Base-by-base conservation (phyloP, 2,797 vertebrate genomes). In the Poliocrania exsul region DNA sequence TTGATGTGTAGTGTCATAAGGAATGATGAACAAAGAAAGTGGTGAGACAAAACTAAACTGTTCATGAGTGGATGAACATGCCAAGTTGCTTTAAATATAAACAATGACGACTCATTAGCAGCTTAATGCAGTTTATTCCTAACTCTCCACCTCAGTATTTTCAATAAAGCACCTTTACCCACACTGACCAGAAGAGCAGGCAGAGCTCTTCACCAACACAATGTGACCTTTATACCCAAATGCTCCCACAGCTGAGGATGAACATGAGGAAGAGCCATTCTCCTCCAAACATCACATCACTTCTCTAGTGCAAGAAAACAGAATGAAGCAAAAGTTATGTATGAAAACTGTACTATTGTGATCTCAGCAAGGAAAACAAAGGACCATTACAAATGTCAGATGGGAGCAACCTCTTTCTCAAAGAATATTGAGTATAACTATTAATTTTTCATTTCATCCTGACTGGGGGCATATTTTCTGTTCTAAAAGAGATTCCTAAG, bases 101-200 rank as follows among this genome's bases (percentile, higher is more conserved):
- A 50, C n/a, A 70, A 44, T 42, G 42, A 56, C 16, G 89, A 69
- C 23, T 92, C 72, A 50, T 57, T 75, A 83, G 64, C 87, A 93
- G n/a, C 57, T 92, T 90, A 73, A 81, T 69, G 66, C 37, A 88
- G 57, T 64, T 86, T 90, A 46, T 81, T 92, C 20, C 91, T 89
- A 88, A 44, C 24, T 75, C 61, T 77, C 57, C 40, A 83, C 37
- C n/a, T 90, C 33, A 28, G 14, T 67, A 72, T 95, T 96, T 96
- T 85, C 74, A 89, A 57, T 57, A 83, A 78, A 57, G 11, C 61
- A 77, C 80, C 69, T 91, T 78, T 79, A 82, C 25, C 49, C 42
- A 79, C 17, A 61, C 47, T 0, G 16, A 86, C 66, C 21, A 9
- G 6, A 58, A 83, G 47, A 92, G 29, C 42, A 15, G 1, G 16